Evolutionary conservation across 2,113 vertebrate genomes (phyloP).

Genomic region (Scomber japonicus): DNA sequence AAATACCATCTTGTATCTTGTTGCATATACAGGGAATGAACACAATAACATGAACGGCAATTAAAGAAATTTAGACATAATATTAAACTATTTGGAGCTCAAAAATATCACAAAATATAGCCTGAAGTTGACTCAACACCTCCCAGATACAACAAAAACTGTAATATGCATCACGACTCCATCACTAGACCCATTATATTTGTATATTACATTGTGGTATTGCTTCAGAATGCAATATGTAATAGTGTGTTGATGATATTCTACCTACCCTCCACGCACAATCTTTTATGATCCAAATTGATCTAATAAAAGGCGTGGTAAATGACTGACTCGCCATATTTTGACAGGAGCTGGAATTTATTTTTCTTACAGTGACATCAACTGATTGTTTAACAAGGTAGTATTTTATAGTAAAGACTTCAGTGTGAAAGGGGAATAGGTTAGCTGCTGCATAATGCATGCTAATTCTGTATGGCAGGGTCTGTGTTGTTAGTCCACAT

Average conservation of each 20-base stretch:
- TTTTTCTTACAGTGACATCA: neutral
- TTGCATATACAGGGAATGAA: neutral
- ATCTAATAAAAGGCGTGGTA: neutral
- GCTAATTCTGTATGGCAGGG: constrained; percentile 1
- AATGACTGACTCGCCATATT: neutral
- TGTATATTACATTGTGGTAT: no score
- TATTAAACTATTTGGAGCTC: no score
- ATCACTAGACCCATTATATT: no score
- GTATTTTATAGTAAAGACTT: constrained; percentile 12
- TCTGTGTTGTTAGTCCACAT: constrained; percentile 40
- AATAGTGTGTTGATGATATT: neutral
- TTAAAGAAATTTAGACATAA: no score
- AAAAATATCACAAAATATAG: no score
- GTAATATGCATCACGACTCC: no score
- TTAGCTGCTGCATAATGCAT: constrained; percentile 31
- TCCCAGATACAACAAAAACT: no score
- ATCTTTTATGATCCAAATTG: neutral
- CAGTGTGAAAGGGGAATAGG: constrained; percentile 11
- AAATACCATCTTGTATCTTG: neutral
- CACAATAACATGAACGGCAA: neutral
- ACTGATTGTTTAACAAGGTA: constrained; percentile 9
- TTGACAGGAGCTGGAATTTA: neutral
- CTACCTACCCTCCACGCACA: neutral
- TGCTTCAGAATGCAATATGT: no score
- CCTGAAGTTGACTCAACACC: no score